Percentiles rank a stretch among this genome's conserved stretches.
Conservation (phyloP, 2,113 vertebrate species). For the Lepus europaeus region DNA sequence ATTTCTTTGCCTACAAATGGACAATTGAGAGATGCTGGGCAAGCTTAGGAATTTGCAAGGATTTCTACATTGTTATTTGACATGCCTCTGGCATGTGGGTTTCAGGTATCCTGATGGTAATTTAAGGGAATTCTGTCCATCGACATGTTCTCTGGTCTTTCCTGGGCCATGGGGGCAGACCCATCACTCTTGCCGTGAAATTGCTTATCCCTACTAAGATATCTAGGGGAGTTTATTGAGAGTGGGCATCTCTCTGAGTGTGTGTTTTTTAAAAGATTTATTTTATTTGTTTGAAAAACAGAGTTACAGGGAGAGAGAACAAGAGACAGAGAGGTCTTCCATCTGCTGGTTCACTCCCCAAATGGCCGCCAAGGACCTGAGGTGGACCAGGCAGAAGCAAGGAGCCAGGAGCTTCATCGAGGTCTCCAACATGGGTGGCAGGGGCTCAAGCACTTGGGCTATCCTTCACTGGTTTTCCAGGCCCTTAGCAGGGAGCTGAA, state of each 20-base stretch:
- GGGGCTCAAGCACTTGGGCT: too few relatives aligned
- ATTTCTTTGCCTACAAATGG: not conserved
- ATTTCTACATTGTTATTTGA: not conserved
- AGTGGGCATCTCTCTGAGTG: not conserved
- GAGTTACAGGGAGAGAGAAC: too few relatives aligned
- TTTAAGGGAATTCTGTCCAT: not conserved
- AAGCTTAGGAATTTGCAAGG: not conserved
- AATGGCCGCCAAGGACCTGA: too few relatives aligned
- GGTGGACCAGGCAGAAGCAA: too few relatives aligned
- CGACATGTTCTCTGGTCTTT: not conserved
- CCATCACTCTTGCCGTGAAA: not conserved
- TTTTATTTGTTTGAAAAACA: too few relatives aligned
- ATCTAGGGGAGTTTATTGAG: not conserved
- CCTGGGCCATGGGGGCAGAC: too few relatives aligned
- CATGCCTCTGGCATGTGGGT: not conserved
- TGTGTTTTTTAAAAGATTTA: not conserved
- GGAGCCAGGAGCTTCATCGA: too few relatives aligned
- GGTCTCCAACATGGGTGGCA: too few relatives aligned
- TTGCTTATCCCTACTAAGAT: not conserved
- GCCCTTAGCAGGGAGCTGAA: too few relatives aligned
- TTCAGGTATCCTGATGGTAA: not conserved
- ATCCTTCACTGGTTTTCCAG: too few relatives aligned
- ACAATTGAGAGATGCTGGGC: not conserved
- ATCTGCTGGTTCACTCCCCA: too few relatives aligned
- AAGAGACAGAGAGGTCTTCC: too few relatives aligned